phyloP scores from a whole-genome alignment of 2,888 invertebrate genomes.

The Machimus atricapillus region DNA sequence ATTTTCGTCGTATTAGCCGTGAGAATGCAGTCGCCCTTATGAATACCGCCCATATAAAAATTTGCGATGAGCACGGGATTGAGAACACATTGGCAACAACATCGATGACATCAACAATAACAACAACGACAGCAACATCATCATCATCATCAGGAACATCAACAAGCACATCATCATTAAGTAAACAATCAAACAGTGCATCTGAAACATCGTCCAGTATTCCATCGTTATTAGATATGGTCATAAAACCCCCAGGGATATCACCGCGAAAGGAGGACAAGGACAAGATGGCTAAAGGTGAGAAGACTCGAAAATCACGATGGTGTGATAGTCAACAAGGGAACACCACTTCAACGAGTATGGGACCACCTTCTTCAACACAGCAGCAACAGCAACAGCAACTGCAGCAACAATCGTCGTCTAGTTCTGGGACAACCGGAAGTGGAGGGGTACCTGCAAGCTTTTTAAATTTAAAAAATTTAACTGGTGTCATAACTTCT shows the following conservation, averaged over 20 bases:
- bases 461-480: conserved; percentile 67
- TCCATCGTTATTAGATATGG: conserved; percentile 60
- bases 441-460: conserved; percentile 51
- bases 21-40: conserved; percentile 72
- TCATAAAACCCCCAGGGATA: conserved; percentile 55
- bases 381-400: neutral
- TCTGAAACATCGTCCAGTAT: conserved; percentile 52
- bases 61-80: conserved; percentile 62
- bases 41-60: conserved; percentile 63
- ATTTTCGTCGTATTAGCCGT: conserved; percentile 82
- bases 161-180: neutral
- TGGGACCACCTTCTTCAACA: neutral
- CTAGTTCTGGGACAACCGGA: conserved; percentile 45
- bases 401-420: conserved; percentile 16
- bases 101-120: conserved; percentile 44
- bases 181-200: neutral
- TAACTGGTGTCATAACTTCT: conserved; percentile 66
- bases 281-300: conserved; percentile 54
- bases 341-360: neutral
- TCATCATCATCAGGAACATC: neutral
- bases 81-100: conserved; percentile 53
- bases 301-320: conserved; percentile 60
- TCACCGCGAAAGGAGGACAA: conserved; percentile 53
- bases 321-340: conserved; percentile 54
- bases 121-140: neutral